These are phyloP conservation scores for Rhinogobio ventralis DNA, from an alignment of 2,797 vertebrate species.

Conservation along the genomic window DNA sequence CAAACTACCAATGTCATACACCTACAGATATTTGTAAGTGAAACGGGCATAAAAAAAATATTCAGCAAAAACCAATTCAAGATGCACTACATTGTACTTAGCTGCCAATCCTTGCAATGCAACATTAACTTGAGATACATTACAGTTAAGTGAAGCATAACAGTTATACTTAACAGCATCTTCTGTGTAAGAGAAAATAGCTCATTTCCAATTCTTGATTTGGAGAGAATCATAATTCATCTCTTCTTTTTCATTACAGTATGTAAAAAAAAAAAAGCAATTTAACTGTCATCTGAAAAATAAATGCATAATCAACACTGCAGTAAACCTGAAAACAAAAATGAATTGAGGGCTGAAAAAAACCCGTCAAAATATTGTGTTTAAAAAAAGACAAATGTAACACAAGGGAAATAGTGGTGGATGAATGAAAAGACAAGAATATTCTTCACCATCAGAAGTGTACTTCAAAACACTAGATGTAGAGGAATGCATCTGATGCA, in stretches of 20 bases:
- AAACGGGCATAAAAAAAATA: neutral
- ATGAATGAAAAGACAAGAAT: neutral
- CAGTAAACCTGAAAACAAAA: constrained; percentile 8
- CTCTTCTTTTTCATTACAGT: neutral
- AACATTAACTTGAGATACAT: constrained; percentile 25
- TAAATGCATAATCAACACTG: constrained; percentile 20
- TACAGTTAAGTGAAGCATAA: constrained; percentile 9
- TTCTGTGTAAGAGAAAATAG: constrained; percentile 3
- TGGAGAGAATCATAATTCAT: constrained; percentile 9
- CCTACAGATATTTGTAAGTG: neutral
- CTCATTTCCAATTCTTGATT: constrained; percentile 16
- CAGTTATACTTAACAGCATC: constrained; percentile 7
- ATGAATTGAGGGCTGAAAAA: neutral
- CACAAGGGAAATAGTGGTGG: neutral
- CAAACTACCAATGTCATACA: neutral
- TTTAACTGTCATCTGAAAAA: constrained; percentile 7
- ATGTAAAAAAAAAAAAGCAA: neutral
- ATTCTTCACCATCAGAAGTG: neutral
- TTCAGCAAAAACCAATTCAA: neutral
- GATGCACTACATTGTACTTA: neutral
- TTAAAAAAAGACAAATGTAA: constrained; percentile 10
- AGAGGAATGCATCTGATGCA: neutral
- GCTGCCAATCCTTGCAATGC: constrained; percentile 17
- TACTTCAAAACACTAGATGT: neutral
- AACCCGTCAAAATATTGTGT: neutral